Conservation (phyloP, 2,797 vertebrate species). For the Enteromius fasciolatus region DNA sequence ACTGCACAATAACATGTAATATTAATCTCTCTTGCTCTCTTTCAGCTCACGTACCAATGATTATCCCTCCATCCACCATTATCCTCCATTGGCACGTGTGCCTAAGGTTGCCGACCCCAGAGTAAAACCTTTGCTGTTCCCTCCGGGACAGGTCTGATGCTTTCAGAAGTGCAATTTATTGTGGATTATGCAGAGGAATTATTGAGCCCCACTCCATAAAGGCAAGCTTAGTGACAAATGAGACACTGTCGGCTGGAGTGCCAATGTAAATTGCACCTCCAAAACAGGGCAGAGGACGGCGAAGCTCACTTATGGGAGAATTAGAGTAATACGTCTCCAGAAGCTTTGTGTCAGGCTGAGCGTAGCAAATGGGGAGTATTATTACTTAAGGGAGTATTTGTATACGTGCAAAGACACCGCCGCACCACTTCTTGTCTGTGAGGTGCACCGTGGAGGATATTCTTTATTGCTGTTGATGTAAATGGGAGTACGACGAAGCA, state of each 20-base stretch:
- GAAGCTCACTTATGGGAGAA: slow-evolving; percentile 27
- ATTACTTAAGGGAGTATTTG: slow-evolving; percentile 22
- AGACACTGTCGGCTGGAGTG: slow-evolving; percentile 28
- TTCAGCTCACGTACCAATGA: slow-evolving; percentile 24
- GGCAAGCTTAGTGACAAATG: slow-evolving; percentile 41
- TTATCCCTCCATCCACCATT: slow-evolving; percentile 21
- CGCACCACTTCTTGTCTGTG: not conserved
- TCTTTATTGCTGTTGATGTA: slow-evolving; percentile 44
- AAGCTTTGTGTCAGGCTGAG: slow-evolving; percentile 33
- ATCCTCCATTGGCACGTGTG: slow-evolving; percentile 9
- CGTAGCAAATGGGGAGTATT: slow-evolving; percentile 9
- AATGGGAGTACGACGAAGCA: slow-evolving; percentile 25
- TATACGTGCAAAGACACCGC: not conserved
- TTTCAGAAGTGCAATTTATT: slow-evolving; percentile 41
- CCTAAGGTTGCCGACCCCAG: slow-evolving; percentile 11
- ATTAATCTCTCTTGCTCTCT: slow-evolving; percentile 3
- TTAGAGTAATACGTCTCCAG: slow-evolving; percentile 31
- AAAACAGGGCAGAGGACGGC: not conserved
- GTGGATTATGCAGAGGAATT: slow-evolving; percentile 36
- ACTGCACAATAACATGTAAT: slow-evolving; percentile 20
- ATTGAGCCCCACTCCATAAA: slow-evolving; percentile 39
- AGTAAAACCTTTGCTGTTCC: slow-evolving; percentile 1
- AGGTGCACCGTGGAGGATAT: slow-evolving; percentile 6
- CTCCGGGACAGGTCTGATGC: slow-evolving; percentile 5
- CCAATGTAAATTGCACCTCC: slow-evolving; percentile 32